Percentiles rank a stretch among this genome's conserved stretches.
Conservation (phyloP, 2,113 vertebrate genomes). For the Sciurus niger region DNA sequence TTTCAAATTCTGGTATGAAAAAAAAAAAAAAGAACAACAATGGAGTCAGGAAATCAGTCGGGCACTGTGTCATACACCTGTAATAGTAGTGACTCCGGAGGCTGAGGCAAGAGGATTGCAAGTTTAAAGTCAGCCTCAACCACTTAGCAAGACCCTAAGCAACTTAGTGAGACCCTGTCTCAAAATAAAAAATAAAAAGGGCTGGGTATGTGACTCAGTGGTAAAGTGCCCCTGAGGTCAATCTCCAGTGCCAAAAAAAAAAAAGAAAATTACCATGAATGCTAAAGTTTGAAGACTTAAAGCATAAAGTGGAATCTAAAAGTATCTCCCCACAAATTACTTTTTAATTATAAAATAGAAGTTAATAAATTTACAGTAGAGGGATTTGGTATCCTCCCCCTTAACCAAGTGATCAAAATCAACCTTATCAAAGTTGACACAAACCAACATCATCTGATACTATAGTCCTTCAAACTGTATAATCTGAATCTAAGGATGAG, state of each 20-base stretch:
- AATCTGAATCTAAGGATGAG: background rate
- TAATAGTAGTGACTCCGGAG: too few relatives aligned
- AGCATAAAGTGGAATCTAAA: background rate
- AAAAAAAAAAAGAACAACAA: too few relatives aligned
- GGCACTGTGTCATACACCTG: too few relatives aligned
- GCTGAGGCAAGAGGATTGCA: too few relatives aligned
- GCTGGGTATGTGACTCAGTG: too few relatives aligned
- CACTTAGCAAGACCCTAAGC: too few relatives aligned
- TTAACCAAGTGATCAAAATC: constrained; percentile 18
- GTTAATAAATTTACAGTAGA: background rate
- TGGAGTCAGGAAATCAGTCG: background rate
- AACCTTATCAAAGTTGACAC: background rate
- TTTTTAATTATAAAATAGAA: background rate
- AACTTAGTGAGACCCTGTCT: too few relatives aligned
- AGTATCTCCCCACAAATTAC: background rate
- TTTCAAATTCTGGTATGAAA: too few relatives aligned
- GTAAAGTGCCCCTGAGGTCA: too few relatives aligned
- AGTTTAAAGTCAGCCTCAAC: too few relatives aligned
- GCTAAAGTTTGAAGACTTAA: background rate
- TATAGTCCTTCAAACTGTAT: background rate
- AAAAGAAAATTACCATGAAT: background rate
- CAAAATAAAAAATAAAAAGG: too few relatives aligned
- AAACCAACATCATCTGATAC: background rate
- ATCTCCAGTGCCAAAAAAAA: too few relatives aligned
- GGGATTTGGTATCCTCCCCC: background rate